Percentiles rank a stretch among this genome's conserved stretches.
phyloP scores from a whole-genome alignment of 2,797 vertebrate genomes.

The Myotis pilosus region DNA sequence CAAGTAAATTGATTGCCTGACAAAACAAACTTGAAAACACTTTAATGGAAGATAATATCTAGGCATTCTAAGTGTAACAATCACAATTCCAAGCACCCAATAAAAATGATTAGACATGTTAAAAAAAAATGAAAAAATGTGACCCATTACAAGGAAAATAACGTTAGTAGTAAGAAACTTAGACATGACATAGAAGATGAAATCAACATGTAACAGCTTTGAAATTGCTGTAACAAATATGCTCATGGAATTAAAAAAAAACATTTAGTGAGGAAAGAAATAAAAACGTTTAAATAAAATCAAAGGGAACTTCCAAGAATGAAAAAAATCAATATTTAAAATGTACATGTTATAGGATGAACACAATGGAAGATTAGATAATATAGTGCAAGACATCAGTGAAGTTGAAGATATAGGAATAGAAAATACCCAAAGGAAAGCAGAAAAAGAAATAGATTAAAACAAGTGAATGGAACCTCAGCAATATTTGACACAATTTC shows the following conservation, averaged over 20 bases:
- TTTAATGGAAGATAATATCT: not conserved
- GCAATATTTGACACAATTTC: not conserved
- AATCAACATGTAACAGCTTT: not conserved
- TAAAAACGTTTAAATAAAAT: not conserved
- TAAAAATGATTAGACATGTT: not conserved
- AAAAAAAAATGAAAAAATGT: not conserved
- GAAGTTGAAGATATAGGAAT: not conserved
- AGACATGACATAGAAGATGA: not conserved
- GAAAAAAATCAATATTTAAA: not conserved
- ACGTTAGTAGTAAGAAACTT: not conserved
- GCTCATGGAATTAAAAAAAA: not conserved
- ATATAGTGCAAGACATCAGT: not conserved
- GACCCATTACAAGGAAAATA: not conserved
- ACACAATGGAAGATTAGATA: not conserved
- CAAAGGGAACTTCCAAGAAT: not conserved
- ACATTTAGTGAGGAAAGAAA: not conserved
- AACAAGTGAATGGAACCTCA: not conserved
- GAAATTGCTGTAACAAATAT: not conserved
- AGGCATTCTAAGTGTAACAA: not conserved
- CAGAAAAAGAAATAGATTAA: not conserved
- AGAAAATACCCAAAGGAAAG: not conserved
- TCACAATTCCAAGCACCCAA: not conserved
- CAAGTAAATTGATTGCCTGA: not conserved
- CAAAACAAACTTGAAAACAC: not conserved
- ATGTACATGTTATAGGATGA: not conserved